Conservation (phyloP, 30 jellyfish, hydroid and myxozoan species). For the Clytia hemisphaerica region DNA sequence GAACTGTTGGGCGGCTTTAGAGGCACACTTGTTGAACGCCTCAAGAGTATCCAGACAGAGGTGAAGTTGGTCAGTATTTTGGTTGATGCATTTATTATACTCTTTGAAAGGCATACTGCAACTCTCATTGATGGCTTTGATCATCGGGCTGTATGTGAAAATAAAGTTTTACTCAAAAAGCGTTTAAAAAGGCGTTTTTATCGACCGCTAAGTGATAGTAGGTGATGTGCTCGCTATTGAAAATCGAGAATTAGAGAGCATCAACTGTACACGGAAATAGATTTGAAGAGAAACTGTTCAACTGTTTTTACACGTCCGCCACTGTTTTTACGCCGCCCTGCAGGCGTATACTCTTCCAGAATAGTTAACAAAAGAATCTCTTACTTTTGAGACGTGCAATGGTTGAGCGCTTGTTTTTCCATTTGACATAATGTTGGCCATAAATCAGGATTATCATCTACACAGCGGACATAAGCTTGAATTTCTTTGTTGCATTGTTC, state of each 20-base stretch:
- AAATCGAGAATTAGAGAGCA: too few species aligned
- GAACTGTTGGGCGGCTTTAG: neutral
- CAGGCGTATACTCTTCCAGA: too few species aligned
- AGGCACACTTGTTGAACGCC: constrained; percentile 3
- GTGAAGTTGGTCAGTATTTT: constrained; percentile 4
- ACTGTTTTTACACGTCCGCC: too few species aligned
- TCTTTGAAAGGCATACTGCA: neutral
- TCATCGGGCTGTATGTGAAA: constrained; percentile 5
- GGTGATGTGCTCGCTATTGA: too few species aligned
- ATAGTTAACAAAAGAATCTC: too few species aligned
- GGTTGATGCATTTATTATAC: neutral
- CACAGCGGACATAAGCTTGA: constrained; percentile 61
- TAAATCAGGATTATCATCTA: constrained; percentile 49
- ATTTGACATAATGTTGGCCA: constrained; percentile 66
- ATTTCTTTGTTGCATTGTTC: constrained; percentile 62
- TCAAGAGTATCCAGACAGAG: neutral
- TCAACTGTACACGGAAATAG: too few species aligned
- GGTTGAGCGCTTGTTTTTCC: constrained; percentile 53
- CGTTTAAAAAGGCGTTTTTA: too few species aligned
- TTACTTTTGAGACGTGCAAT: constrained; percentile 83
- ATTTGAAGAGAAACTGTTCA: too few species aligned
- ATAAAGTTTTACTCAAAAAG: too few species aligned
- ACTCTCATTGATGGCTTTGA: neutral
- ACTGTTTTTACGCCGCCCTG: too few species aligned
- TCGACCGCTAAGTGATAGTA: too few species aligned